Evolutionary conservation across 1,140 invertebrate species (phyloP), one percentile per base, ranked within the genome.

Genomic region (Megalonaias nervosa): DNA sequence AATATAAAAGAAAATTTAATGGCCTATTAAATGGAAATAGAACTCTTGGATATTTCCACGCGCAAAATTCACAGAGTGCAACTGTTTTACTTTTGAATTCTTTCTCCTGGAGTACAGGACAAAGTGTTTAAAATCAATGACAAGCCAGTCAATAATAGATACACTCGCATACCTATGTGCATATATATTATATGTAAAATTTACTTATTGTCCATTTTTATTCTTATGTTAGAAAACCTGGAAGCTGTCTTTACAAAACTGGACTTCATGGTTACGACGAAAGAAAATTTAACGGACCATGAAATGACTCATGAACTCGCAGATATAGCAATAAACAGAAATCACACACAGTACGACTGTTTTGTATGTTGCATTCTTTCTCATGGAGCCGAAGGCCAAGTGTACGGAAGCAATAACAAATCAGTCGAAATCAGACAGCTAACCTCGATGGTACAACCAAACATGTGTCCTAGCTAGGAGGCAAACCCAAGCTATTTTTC

Each of bases 351-450:
- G 5, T 86, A 74, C 76, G 85, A 88, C 67, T 85, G 83, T 75
- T 87, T 88, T 71, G 83, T 84, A 11, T 85, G 82, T 74, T 84
- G 81, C 65, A 84, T 91, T 38, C 70, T 91, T 26, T 83, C 87
- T 12, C 90, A 91, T 69, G 90, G 90, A 9, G 81, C 82, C 17
- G 67, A 84, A 60, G 85, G 82, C 57, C 38, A 80, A 16, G 57
- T 91, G 23, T 86, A 84, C 74, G 90, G 89, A 9, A 71, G 81
- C 0, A 84, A 91, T 71, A 85, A 86, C 9, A 61, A 70, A 13
- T 62, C 70, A 4, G 76, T 90, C 1, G 60, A 77, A 14, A 77
- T 89, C 56, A 80, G 83, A 67, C 77, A 84, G 19, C 82, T 89
- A 38, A 90, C 86, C 12, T 75, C 80, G 38, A 83, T 78, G 15